phyloP scores from a whole-genome alignment of 2,888 invertebrate species.

The Drosophila cyrtoloma region DNA sequence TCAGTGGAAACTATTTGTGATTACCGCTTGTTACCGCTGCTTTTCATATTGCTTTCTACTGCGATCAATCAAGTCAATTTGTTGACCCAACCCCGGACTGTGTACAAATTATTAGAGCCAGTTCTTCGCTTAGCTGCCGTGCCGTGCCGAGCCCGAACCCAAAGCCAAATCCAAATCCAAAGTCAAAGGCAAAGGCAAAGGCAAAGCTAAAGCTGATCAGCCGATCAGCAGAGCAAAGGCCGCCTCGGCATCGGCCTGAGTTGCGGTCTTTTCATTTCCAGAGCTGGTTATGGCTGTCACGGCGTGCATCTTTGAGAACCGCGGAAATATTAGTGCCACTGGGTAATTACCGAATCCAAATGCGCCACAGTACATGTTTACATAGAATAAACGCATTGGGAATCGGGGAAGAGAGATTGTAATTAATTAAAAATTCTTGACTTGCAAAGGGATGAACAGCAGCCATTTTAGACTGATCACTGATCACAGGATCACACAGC shows the following conservation, averaged over 20 bases:
- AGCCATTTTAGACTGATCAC: conserved; percentile 37
- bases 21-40: conserved; percentile 77
- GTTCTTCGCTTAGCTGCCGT: conserved; percentile 14
- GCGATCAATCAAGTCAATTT: conserved; percentile 77
- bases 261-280: conserved; percentile 48
- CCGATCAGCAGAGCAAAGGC: conserved; percentile 23
- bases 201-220: not conserved
- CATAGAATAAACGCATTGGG: not conserved
- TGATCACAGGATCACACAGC: conserved; percentile 36
- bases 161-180: not conserved
- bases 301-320: conserved; percentile 51
- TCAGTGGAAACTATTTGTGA: conserved; percentile 82
- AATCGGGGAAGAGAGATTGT: not conserved
- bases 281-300: conserved; percentile 61
- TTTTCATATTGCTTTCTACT: conserved; percentile 73
- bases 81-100: conserved; percentile 57
- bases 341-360: conserved; percentile 59
- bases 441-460: conserved; percentile 20
- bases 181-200: conserved; percentile 4
- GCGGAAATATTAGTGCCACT: conserved; percentile 55
- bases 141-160: not conserved
- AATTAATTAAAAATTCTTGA: conserved; percentile 44
- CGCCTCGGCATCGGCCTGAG: conserved; percentile 5
- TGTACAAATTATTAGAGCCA: conserved; percentile 55
- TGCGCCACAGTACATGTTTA: conserved; percentile 28